Evolutionary conservation across 2,888 invertebrate species (phyloP).

Genomic region (Dioctria linearis): DNA sequence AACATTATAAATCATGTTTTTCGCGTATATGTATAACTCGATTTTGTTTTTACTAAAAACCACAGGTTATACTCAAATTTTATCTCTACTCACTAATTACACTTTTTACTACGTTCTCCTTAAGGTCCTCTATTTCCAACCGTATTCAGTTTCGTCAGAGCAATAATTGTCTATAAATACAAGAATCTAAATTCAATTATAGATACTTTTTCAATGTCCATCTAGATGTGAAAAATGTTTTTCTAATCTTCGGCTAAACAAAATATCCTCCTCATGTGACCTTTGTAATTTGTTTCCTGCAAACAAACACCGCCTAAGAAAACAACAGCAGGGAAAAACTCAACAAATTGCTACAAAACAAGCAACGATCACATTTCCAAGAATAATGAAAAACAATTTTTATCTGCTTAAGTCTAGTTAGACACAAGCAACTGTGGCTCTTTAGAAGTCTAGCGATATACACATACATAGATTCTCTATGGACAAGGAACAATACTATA

Average conservation of each 20-base stretch:
- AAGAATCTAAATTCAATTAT: no score
- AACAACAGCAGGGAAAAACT: not conserved
- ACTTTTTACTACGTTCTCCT: no score
- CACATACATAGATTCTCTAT: no score
- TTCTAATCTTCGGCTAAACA: not conserved
- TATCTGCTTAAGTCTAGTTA: no score
- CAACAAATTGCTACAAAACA: not conserved
- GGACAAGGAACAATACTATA: slow-evolving; percentile 4
- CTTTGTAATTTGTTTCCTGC: not conserved
- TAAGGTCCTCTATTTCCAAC: no score
- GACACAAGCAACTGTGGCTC: not conserved
- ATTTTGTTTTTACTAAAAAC: no score
- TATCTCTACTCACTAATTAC: no score
- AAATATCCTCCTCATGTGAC: not conserved
- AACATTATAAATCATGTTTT: no score
- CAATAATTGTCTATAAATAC: not conserved
- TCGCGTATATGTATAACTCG: no score
- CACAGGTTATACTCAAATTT: no score
- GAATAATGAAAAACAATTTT: not conserved
- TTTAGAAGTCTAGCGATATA: no score
- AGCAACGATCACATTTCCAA: not conserved
- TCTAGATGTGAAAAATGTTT: not conserved
- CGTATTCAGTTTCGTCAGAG: not conserved
- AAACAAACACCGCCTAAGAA: not conserved
- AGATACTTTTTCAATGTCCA: no score